These are phyloP conservation scores for Urosaurus nigricauda DNA, from an alignment of 2,797 vertebrate genomes.

Conservation along the genomic window DNA sequence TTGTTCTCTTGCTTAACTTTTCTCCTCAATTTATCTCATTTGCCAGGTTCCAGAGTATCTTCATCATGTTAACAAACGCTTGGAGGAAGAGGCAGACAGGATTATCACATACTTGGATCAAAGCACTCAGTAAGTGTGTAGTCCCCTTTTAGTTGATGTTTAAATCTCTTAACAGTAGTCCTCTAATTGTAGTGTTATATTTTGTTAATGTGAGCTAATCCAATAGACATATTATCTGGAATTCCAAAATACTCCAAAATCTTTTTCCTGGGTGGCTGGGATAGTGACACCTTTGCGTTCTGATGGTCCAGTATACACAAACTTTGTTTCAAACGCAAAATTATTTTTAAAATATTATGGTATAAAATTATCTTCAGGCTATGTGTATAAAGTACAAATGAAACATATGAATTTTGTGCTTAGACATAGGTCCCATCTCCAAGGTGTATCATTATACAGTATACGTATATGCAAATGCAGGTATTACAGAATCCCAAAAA, in stretches of 20 bases:
- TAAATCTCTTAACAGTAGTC: conserved; percentile 34
- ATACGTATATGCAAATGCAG: too few relatives aligned
- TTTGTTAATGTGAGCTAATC: conserved; percentile 24
- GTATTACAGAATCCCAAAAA: too few relatives aligned
- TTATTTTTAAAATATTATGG: too few relatives aligned
- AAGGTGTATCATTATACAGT: background rate
- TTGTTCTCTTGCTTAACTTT: background rate
- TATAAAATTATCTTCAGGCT: too few relatives aligned
- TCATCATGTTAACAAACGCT: conserved; percentile 97
- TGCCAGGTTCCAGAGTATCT: conserved; percentile 97
- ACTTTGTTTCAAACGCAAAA: too few relatives aligned
- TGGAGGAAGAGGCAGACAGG: conserved; percentile 98
- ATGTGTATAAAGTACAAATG: too few relatives aligned
- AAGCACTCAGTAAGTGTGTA: conserved; percentile 95
- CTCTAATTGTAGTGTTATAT: conserved; percentile 33
- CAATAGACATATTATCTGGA: background rate
- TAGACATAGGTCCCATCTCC: too few relatives aligned
- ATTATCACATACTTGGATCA: conserved; percentile 99
- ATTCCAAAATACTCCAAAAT: too few relatives aligned
- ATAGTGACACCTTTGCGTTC: too few relatives aligned
- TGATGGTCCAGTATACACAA: too few relatives aligned
- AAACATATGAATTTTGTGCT: too few relatives aligned
- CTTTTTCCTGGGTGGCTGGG: too few relatives aligned
- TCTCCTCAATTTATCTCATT: conserved; percentile 44
- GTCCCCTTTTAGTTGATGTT: conserved; percentile 41